Conservation (phyloP, 30 jellyfish, hydroid and myxozoan genomes). For the Catostylus mosaicus region DNA sequence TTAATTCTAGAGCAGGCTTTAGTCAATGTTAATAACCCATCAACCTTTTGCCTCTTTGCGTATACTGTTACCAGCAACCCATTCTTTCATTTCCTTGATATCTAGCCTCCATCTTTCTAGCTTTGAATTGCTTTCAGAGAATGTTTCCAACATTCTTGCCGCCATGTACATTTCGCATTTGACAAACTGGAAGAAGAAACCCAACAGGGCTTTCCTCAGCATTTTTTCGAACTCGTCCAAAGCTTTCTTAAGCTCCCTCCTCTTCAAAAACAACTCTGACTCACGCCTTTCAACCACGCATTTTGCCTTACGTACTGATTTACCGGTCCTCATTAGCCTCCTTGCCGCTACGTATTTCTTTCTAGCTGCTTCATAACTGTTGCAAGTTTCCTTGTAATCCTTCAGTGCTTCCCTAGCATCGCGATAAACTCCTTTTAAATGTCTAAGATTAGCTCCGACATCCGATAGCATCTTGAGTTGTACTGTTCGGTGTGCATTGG, state of each 20-base stretch:
- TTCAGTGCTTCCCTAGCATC: constrained; percentile 31
- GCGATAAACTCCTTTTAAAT: constrained; percentile 40
- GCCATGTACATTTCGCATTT: constrained; percentile 60
- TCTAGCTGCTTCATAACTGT: constrained; percentile 6
- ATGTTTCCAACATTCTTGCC: constrained; percentile 58
- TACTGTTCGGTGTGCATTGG: constrained; percentile 37
- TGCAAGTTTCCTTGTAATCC: constrained; percentile 13
- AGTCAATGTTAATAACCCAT: not conserved
- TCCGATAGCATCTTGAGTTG: constrained; percentile 37
- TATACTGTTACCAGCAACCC: constrained; percentile 1
- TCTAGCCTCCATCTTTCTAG: constrained; percentile 43
- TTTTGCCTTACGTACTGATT: constrained; percentile 41
- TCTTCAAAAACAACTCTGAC: constrained; percentile 42
- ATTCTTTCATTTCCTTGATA: constrained; percentile 9
- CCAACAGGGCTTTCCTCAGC: constrained; percentile 38
- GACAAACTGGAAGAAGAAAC: constrained; percentile 34
- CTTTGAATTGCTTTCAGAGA: constrained; percentile 31
- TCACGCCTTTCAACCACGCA: constrained; percentile 26
- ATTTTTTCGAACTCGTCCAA: constrained; percentile 38
- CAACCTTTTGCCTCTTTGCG: not conserved
- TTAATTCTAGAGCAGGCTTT: not conserved
- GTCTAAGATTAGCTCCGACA: constrained; percentile 42
- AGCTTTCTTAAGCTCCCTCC: constrained; percentile 13
- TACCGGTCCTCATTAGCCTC: constrained; percentile 14
- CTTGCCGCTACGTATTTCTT: constrained; percentile 2